These are phyloP conservation scores for Thereuonema tuberculata DNA, from an alignment of 1,140 invertebrate species.

Conservation along the genomic window DNA sequence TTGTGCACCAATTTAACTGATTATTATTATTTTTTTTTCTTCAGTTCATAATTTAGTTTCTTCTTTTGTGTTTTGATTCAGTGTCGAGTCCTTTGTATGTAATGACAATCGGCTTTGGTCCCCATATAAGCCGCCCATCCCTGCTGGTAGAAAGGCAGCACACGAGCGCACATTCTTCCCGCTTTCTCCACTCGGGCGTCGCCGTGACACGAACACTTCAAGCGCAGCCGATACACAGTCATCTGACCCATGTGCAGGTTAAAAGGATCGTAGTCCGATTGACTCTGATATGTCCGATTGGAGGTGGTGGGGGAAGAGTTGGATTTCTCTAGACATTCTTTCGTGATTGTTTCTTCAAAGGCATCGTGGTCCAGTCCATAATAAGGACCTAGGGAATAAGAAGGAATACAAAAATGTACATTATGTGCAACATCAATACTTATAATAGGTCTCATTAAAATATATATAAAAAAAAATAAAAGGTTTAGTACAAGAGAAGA, in stretches of 20 bases:
- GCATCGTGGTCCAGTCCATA: constrained; percentile 36
- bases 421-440: too few species aligned
- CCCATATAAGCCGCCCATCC: constrained; percentile 36
- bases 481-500: too few species aligned
- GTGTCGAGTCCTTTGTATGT: neutral
- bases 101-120: constrained; percentile 26
- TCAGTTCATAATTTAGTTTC: too few species aligned
- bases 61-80: too few species aligned
- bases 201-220: constrained; percentile 28
- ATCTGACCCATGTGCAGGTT: constrained; percentile 39
- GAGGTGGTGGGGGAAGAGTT: constrained; percentile 17
- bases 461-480: too few species aligned
- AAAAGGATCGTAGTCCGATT: constrained; percentile 30
- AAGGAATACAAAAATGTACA: too few species aligned
- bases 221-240: constrained; percentile 36
- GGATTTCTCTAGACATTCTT: constrained; percentile 29
- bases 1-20: too few species aligned
- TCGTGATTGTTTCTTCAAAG: constrained; percentile 32
- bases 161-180: constrained; percentile 23
- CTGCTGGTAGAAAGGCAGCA: constrained; percentile 32
- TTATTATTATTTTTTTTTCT: too few species aligned
- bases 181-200: constrained; percentile 13
- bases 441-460: too few species aligned
- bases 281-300: constrained; percentile 20
- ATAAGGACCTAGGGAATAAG: constrained; percentile 24